A percentile compares a stretch with the other conserved stretches of the same genome.
These are phyloP conservation scores for Spondyliosoma cantharus DNA, from an alignment of 2,797 vertebrate species.

Conservation along the genomic window DNA sequence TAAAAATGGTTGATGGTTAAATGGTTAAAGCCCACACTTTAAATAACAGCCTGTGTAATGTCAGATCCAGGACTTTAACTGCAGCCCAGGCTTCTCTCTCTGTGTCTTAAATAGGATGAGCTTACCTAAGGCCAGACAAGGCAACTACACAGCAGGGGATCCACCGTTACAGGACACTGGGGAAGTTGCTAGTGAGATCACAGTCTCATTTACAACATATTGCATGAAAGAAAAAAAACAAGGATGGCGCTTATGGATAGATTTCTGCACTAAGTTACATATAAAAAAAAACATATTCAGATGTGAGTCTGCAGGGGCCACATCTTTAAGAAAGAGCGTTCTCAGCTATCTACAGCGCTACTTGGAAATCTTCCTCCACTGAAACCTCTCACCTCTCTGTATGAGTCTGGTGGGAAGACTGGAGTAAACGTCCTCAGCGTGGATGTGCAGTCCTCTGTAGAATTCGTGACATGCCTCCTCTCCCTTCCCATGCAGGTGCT, in stretches of 20 bases:
- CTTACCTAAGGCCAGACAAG: constrained; percentile 19
- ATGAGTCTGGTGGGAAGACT: constrained; percentile 85
- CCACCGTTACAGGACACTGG: constrained; percentile 13
- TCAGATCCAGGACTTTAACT: constrained; percentile 12
- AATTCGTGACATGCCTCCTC: constrained; percentile 91
- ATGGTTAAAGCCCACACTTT: constrained; percentile 15
- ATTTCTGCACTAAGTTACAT: background rate
- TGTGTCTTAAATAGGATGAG: constrained; percentile 54
- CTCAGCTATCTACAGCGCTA: background rate
- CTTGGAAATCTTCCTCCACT: background rate
- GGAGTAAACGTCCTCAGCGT: constrained; percentile 87
- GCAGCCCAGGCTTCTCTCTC: constrained; percentile 16
- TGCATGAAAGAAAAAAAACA: background rate
- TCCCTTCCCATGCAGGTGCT: constrained; percentile 84
- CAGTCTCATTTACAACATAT: background rate
- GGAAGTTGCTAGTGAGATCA: constrained; percentile 15
- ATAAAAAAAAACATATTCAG: background rate
- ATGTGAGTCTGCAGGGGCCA: background rate
- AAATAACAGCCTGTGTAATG: constrained; percentile 24
- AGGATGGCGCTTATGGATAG: background rate
- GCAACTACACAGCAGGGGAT: constrained; percentile 41
- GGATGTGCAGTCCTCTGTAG: constrained; percentile 91
- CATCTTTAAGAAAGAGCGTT: background rate
- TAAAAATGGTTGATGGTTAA: constrained; percentile 26
- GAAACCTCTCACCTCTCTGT: constrained; percentile 74